Percentiles rank a stretch among this genome's conserved stretches.
Evolutionary conservation across 2,888 invertebrate species (phyloP).

Genomic region (Aricia artaxerxes): DNA sequence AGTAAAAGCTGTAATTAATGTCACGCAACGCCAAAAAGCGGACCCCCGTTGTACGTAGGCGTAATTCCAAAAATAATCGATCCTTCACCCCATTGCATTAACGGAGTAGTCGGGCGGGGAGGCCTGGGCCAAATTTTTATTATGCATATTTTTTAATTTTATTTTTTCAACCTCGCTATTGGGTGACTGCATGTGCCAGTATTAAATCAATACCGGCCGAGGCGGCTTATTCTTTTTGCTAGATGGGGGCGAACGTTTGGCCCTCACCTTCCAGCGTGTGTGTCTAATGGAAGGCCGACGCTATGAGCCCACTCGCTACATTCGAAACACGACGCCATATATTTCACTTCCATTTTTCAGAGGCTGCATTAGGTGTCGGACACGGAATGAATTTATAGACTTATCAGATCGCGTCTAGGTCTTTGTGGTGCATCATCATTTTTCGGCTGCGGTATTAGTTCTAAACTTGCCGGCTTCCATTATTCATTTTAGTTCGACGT

Average conservation of each 20-base stretch:
- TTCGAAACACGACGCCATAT: slow-evolving; percentile 40
- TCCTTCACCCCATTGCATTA: slow-evolving; percentile 59
- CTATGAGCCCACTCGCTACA: slow-evolving; percentile 45
- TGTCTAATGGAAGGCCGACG: slow-evolving; percentile 53
- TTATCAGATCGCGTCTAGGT: slow-evolving; percentile 26
- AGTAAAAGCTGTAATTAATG: slow-evolving; percentile 42
- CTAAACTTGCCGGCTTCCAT: slow-evolving; percentile 36
- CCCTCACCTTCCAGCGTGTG: slow-evolving; percentile 48
- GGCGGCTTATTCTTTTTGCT: slow-evolving; percentile 56
- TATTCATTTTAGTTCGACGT: slow-evolving; percentile 41
- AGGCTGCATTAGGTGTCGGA: slow-evolving; percentile 44
- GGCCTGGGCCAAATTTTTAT: slow-evolving; percentile 74
- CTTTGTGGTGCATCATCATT: slow-evolving; percentile 25
- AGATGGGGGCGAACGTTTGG: slow-evolving; percentile 51
- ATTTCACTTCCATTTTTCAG: slow-evolving; percentile 43
- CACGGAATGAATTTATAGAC: slow-evolving; percentile 34
- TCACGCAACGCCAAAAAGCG: slow-evolving; percentile 41
- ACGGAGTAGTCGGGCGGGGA: slow-evolving; percentile 55
- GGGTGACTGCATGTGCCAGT: slow-evolving; percentile 54
- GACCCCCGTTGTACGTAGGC: slow-evolving; percentile 45
- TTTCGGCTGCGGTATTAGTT: slow-evolving; percentile 28
- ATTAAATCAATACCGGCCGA: slow-evolving; percentile 66
- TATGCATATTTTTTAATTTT: slow-evolving; percentile 72
- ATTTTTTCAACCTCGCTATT: slow-evolving; percentile 63
- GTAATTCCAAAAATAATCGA: slow-evolving; percentile 66